Conservation (phyloP, 2,888 invertebrate species). For the Biston betularia region DNA sequence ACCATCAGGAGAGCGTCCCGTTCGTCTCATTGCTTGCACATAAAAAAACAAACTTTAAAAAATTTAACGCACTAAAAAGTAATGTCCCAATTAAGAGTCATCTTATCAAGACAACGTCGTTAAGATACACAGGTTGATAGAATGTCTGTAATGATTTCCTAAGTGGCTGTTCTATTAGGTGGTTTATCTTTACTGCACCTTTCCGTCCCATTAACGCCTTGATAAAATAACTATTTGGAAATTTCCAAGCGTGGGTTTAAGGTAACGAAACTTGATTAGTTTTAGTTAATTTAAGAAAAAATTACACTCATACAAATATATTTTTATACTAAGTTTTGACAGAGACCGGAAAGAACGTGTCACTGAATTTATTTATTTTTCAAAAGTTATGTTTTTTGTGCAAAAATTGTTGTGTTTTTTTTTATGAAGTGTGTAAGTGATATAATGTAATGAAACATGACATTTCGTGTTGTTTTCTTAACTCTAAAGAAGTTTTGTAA, state of each 20-base stretch:
- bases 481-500: no score
- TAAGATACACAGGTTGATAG: conserved; percentile 52
- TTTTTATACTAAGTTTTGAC: no score
- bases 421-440: no score
- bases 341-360: no score
- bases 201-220: conserved; percentile 67
- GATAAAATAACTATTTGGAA: conserved; percentile 75
- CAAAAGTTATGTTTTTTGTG: no score
- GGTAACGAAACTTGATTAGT: conserved; percentile 4
- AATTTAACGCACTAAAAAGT: neutral
- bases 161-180: conserved; percentile 69
- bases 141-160: conserved; percentile 62
- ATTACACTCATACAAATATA: no score
- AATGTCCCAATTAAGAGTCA: conserved; percentile 12
- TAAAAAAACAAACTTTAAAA: neutral
- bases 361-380: no score
- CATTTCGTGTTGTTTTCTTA: no score
- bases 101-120: conserved; percentile 34
- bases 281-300: neutral
- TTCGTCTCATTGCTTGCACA: no score
- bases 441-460: no score
- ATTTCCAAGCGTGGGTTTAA: conserved; percentile 56
- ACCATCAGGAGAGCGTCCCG: no score
- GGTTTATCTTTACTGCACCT: conserved; percentile 65
- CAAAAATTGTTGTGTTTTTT: no score